Conservation (phyloP, 2,797 vertebrate species). For the Channa striata region DNA sequence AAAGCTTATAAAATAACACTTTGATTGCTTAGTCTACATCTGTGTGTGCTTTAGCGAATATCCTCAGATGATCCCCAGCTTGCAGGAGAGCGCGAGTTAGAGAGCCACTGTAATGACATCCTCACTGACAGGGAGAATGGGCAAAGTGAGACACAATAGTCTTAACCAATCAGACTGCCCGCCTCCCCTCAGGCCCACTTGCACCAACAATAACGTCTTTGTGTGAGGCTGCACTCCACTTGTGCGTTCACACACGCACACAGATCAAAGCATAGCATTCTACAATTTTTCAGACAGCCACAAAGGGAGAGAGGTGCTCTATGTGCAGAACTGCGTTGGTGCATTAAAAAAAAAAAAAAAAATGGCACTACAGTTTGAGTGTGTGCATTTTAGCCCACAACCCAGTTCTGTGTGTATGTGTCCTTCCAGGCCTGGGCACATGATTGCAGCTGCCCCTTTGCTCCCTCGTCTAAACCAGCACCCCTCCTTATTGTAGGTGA, state of each 20-base stretch:
- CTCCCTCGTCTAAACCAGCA: slow-evolving; percentile 67
- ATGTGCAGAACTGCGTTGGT: slow-evolving; percentile 30
- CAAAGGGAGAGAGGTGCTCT: slow-evolving; percentile 41
- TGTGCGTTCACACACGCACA: slow-evolving; percentile 53
- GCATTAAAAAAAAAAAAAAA: neutral
- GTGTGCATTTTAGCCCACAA: slow-evolving; percentile 35
- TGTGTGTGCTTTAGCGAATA: slow-evolving; percentile 37
- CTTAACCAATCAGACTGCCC: slow-evolving; percentile 86
- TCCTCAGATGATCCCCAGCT: slow-evolving; percentile 69
- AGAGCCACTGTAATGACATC: slow-evolving; percentile 75
- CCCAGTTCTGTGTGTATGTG: slow-evolving; percentile 35
- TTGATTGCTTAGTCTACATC: slow-evolving; percentile 33
- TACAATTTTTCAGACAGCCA: slow-evolving; percentile 59
- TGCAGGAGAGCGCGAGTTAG: slow-evolving; percentile 28
- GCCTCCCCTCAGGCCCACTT: slow-evolving; percentile 81
- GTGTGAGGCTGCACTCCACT: slow-evolving; percentile 82
- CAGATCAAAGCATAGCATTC: slow-evolving; percentile 51
- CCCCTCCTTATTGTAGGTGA: slow-evolving; percentile 82
- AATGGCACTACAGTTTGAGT: slow-evolving; percentile 24
- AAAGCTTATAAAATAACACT: slow-evolving; percentile 37
- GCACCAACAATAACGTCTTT: slow-evolving; percentile 85
- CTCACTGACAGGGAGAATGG: slow-evolving; percentile 77
- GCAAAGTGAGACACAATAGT: slow-evolving; percentile 85
- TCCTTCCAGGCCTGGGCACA: slow-evolving; percentile 70
- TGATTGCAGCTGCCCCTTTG: slow-evolving; percentile 76